Percentiles rank a stretch among this genome's conserved stretches.
phyloP scores from a whole-genome alignment of 2,113 vertebrate species.

The Cyphomyrus plagiostoma region DNA sequence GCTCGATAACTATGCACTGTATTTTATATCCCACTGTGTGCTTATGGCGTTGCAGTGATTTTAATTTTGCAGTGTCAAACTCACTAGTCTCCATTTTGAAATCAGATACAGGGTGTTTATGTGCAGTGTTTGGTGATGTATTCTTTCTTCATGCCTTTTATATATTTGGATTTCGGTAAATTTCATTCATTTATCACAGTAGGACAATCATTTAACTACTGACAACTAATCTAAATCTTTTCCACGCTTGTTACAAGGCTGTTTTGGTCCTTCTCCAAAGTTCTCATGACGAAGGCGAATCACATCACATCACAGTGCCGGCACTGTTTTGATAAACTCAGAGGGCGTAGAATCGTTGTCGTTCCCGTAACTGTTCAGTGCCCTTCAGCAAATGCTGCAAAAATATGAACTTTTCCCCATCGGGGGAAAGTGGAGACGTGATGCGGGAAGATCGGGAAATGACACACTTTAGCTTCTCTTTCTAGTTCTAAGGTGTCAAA shows the following conservation, averaged over 20 bases:
- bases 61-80: background rate
- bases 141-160: background rate
- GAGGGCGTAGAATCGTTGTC: background rate
- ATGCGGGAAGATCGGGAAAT: background rate
- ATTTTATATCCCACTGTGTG: background rate
- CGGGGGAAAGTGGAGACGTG: background rate
- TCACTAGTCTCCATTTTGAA: background rate
- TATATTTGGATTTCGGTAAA: background rate
- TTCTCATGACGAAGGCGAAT: background rate
- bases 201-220: background rate
- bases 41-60: background rate
- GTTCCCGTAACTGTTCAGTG: background rate
- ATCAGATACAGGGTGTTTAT: background rate
- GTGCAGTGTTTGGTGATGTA: background rate
- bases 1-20: background rate
- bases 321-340: background rate
- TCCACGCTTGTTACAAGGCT: background rate
- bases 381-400: background rate
- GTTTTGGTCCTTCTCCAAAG: background rate
- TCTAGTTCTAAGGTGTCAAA: background rate
- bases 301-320: background rate
- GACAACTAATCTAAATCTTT: background rate
- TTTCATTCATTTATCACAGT: background rate
- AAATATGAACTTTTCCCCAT: background rate
- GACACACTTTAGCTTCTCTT: background rate